These are phyloP conservation scores for Rhabditoides inermis DNA, from an alignment of 2,888 invertebrate species.

Conservation along the genomic window DNA sequence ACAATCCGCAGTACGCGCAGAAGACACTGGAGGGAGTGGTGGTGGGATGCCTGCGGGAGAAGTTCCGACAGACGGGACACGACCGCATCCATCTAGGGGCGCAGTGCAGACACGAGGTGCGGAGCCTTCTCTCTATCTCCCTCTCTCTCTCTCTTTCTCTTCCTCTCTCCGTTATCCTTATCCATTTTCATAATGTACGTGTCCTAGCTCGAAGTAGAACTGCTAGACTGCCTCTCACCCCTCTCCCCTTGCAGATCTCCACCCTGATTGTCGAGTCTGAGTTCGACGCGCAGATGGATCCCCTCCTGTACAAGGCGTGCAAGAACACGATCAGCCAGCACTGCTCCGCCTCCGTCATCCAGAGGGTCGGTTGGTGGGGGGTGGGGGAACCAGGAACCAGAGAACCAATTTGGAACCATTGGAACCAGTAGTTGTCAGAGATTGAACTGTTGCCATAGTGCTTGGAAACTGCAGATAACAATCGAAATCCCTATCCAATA, in stretches of 20 bases:
- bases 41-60: constrained; percentile 40
- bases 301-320: constrained; percentile 71
- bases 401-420: too few species aligned
- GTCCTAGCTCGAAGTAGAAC: constrained; percentile 34
- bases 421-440: too few species aligned
- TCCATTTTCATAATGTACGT: constrained; percentile 11
- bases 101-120: constrained; percentile 19
- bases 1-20: constrained; percentile 34
- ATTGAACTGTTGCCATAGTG: too few species aligned
- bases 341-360: constrained; percentile 34
- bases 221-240: too few species aligned
- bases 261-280: constrained; percentile 58
- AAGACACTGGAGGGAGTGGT: constrained; percentile 38
- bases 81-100: constrained; percentile 20
- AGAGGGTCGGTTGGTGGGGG: constrained; percentile 6
- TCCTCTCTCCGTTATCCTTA: constrained; percentile 5
- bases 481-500: too few species aligned
- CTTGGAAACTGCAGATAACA: too few species aligned
- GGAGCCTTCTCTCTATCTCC: too few species aligned
- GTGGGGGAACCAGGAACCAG: too few species aligned
- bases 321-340: constrained; percentile 42
- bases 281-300: constrained; percentile 81
- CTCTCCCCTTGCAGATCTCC: constrained; percentile 50
- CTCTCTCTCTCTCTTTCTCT: neutral
- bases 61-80: constrained; percentile 33